Evolutionary conservation across 2,113 vertebrate species (phyloP).

Genomic region (Rhineura floridana): DNA sequence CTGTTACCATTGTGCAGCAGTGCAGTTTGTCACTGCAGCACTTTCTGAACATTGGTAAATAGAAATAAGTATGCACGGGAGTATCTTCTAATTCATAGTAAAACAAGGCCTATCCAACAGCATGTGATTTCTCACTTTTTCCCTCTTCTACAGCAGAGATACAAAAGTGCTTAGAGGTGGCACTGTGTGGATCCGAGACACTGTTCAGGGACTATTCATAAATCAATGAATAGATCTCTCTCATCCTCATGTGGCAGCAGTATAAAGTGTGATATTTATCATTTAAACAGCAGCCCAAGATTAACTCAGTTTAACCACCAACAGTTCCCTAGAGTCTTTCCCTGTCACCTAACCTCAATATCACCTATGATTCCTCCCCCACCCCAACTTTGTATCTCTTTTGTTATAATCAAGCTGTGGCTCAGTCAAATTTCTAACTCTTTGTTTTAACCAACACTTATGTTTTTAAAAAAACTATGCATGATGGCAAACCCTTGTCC

Average conservation of each 20-base stretch:
- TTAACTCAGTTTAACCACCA: constrained; percentile 13
- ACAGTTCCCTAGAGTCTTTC: constrained; percentile 12
- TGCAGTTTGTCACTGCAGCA: neutral
- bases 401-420: constrained; percentile 12
- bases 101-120: constrained; percentile 14
- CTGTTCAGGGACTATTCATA: constrained; percentile 16
- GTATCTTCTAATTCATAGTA: neutral
- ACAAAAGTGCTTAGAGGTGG: constrained; percentile 35
- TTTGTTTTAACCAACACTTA: constrained; percentile 17
- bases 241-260: neutral
- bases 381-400: neutral
- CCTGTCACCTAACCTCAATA: constrained; percentile 1
- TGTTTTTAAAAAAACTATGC: neutral
- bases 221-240: neutral
- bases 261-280: constrained; percentile 31
- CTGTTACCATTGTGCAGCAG: neutral
- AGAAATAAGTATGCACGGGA: constrained; percentile 25
- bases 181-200: constrained; percentile 20
- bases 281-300: constrained; percentile 31
- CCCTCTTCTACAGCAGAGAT: constrained; percentile 5
- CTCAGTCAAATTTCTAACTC: neutral
- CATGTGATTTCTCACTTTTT: neutral
- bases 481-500: neutral
- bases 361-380: neutral
- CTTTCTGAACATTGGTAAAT: neutral